Percentiles rank a stretch among this genome's conserved stretches.
These are phyloP conservation scores for Perca flavescens DNA, from an alignment of 2,113 vertebrate species.

Conservation along the genomic window DNA sequence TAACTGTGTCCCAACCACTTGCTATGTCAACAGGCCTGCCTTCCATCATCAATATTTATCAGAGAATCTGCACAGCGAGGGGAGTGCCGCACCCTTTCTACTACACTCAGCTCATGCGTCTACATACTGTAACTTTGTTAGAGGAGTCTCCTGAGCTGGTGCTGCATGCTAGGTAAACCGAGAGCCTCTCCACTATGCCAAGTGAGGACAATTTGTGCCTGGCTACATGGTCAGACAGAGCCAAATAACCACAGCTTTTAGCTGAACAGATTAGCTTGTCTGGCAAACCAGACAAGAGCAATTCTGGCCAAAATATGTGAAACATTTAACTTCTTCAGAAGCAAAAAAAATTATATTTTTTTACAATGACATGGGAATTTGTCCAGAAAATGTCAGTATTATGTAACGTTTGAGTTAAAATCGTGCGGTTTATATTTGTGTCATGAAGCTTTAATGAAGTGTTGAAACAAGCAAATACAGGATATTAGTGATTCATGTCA, in stretches of 20 bases:
- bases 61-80: constrained; percentile 39
- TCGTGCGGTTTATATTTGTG: background rate
- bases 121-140: constrained; percentile 50
- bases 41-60: constrained; percentile 75
- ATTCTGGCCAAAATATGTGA: background rate
- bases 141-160: constrained; percentile 34
- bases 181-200: background rate
- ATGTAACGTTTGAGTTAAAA: background rate
- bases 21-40: constrained; percentile 64
- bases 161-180: background rate
- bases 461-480: too few relatives aligned
- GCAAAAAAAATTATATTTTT: background rate
- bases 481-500: background rate
- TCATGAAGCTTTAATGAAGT: background rate
- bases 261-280: background rate
- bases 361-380: background rate
- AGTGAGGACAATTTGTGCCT: background rate
- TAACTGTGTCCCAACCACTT: constrained; percentile 64
- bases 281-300: background rate
- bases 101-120: constrained; percentile 29
- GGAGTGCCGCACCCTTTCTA: constrained; percentile 33
- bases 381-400: too few relatives aligned
- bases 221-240: background rate
- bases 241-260: background rate
- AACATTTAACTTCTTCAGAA: background rate